Evolutionary conservation across 2,888 invertebrate genomes (phyloP), one percentile per base, ranked within the genome.

Genomic region (Poecilus cupreus): DNA sequence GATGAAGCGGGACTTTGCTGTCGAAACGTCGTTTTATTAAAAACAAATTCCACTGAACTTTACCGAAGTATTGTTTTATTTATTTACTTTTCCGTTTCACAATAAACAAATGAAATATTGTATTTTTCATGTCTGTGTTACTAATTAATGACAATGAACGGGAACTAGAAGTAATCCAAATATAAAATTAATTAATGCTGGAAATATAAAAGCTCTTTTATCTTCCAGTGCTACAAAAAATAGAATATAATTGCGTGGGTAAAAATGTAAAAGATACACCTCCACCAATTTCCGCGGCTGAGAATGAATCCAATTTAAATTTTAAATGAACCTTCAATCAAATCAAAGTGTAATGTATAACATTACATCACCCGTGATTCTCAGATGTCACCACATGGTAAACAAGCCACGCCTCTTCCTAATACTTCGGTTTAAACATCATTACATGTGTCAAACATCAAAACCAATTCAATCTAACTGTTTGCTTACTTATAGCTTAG

Each of bases 391-490:
- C 20, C 20, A 18, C 64, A 57, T 24, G 20, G 20, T 18, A 72
- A 72, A 72, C 72, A 72, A 39, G 10, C 24, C 43, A 10, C 72
- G 46, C 72, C 72, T 20, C n/a, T 72, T 72, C 22, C 20, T 46
- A 72, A 72, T 72, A 46, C 46, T 72, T 72, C 13, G 26, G 18
- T 20, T 54, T 54, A 2, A 32, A 43, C 46, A 24, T 72, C 46
- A 72, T 72, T 46, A 22, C 32, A 10, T 16, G 46, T 72, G 72
- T 72, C 72, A 72, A 72, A 72, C 72, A 46, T 39, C 11, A 18
- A 10, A 20, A n/a, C 39, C 32, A 32, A 72, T 43, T 72, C 72
- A 72, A 72, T 72, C 24, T 46, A n/a, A 22, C 18, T 60, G n/a
- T 57, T 24, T 72, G 72, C 46, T 72, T 72, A 13, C 72, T 22